Evolutionary conservation across 1,140 invertebrate species (phyloP), one percentile per base, ranked within the genome.

Genomic region (Apis florea): DNA sequence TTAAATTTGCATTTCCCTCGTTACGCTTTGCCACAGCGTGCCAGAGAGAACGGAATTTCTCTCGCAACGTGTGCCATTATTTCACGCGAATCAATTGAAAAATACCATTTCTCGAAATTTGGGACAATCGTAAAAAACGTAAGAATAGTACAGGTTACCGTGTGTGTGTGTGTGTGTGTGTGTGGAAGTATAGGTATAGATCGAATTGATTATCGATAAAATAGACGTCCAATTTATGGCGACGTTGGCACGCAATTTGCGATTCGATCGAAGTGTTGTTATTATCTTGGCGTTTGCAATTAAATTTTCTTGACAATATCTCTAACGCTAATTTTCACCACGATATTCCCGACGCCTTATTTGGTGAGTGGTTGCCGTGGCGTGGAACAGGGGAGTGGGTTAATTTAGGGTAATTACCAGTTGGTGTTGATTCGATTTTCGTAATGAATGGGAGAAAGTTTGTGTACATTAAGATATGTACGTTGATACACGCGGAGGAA

Each of bases 1-100:
- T 86, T 86, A 86, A 83, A 85, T 86, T 86, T 86, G 75, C 85
- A 85, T 86, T 83, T 86, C 71, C 70, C 73, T 80, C 80, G 74
- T 86, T 86, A 82, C 85, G 31, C 31, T 40, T 40, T 40, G 75
- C 51, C 75, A 71, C 54, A 61, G 53, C 40, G 71, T 73, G 56
- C 21, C 69, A 26, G 24, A 2, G 26, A 11, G 1, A 5, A 21
- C 59, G 53, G 64, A 31, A 86, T 67, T 85, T 86, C 84, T 83
- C 1, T 86, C 64, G 74, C 61, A 78, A 74, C 74, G 53, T 69
- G 59, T 21, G 26, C 70, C 75, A 79, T 83, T 85, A 83, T 76
- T 61, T 54, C 56, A 77, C 63, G 73, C 69, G 66, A 75, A 67
- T 67, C 74, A 76, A 85, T 79, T 70, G 24, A 76, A 82, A 83